Evolutionary conservation across 2,113 vertebrate species (phyloP), one percentile per base, ranked within the genome.

Genomic region (Rissa tridactyla): DNA sequence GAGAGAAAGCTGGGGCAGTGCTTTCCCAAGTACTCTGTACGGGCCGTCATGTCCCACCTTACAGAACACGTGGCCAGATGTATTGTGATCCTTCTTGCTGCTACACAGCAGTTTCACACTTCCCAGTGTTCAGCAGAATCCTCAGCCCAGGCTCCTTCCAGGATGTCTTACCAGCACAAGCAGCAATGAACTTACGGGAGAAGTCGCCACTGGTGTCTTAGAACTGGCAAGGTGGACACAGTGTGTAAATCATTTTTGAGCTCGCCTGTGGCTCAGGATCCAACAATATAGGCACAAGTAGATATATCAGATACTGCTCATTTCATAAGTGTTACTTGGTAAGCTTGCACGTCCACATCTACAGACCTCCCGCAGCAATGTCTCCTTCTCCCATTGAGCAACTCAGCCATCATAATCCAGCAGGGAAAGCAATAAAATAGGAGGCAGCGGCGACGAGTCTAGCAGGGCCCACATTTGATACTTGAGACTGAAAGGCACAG

Each of bases 401-500:
- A 40, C 70, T 52, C 25, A 85, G 27, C 23, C 44, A 38, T 36
- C 40, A 4, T 25, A 79, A 72, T 92, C 34, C 62, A 69, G 30
- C 47, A 65, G 40, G 21, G 21, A 13, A 84, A 79, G 34, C 21
- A 65, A 80, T 57, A 87, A 91, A 92, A 78, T 15, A 57, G 30
- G n/a, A 71, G 36, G 26, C 21, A 76, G 65, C 77, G 71, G 25
- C 0, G 0, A 36, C 0, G 1, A 30, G 23, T 21, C 19, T 46
- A 87, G 52, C 17, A 58, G 58, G 26, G 29, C 25, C 26, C 42
- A 85, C 29, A 70, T 21, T 58, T 85, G 49, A 76, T 61, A 32
- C 44, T n/a, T 38, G 57, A 72, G 36, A 40, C 55, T 55, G 46
- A 86, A 88, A 78, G 38, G 30, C 58, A 51, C 40, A 87, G 62